A percentile compares a stretch with the other conserved stretches of the same genome.
These are phyloP conservation scores for Hypotaenidia philippensis DNA, from an alignment of 2,797 vertebrate species.

Conservation along the genomic window DNA sequence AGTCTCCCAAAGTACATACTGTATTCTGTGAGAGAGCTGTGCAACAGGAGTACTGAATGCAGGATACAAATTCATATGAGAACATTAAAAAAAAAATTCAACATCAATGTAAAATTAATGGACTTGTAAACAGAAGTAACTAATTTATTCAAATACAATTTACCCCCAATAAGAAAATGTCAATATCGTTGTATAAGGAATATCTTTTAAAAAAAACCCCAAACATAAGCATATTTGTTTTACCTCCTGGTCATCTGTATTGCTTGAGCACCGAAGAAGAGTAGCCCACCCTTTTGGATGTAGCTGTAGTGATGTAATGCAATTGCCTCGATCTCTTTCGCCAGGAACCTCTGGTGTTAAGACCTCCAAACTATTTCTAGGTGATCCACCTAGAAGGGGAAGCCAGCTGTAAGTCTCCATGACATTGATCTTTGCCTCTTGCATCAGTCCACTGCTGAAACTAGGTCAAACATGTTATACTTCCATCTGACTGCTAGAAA, in stretches of 20 bases:
- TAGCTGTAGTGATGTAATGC: conserved; percentile 97
- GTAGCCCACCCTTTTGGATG: conserved; percentile 98
- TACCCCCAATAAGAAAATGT: not conserved
- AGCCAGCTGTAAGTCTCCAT: not conserved
- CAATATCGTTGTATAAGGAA: not conserved
- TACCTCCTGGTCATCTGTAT: conserved; percentile 98
- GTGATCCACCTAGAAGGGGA: conserved; percentile 86
- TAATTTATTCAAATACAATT: not conserved
- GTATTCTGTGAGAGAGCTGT: not conserved
- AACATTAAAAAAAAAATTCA: not conserved
- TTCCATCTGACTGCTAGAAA: not conserved
- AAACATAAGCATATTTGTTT: not conserved
- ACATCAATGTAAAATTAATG: not conserved
- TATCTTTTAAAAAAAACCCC: rapidly evolving
- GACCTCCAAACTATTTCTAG: conserved; percentile 96
- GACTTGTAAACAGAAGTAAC: not conserved
- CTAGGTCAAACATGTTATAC: not conserved
- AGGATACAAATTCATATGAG: not conserved
- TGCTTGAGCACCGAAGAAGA: conserved; percentile 96
- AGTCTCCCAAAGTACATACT: not conserved
- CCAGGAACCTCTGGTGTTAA: conserved; percentile 94
- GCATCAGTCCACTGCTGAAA: not conserved
- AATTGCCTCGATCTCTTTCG: conserved; percentile 95
- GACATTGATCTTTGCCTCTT: not conserved
- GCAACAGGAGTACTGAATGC: not conserved